phyloP scores from a whole-genome alignment of 2,888 invertebrate species.

The Eudasyphora cyanicolor region DNA sequence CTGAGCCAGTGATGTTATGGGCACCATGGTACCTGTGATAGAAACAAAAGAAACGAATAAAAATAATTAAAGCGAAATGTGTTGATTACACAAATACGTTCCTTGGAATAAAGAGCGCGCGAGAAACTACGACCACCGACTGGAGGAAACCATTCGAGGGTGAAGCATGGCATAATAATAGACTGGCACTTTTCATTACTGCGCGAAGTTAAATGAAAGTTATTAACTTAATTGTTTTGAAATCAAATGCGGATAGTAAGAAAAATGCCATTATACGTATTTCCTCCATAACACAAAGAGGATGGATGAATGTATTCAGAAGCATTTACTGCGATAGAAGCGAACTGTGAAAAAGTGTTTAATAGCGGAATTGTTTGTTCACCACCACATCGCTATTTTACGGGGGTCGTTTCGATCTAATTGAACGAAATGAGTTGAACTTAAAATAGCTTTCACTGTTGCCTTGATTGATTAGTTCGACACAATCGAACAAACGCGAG shows the following conservation, averaged over 20 bases:
- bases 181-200: background rate
- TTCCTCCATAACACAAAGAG: background rate
- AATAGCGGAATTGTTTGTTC: too few relatives aligned
- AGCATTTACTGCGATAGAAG: too few relatives aligned
- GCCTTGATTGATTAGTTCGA: too few relatives aligned
- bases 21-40: conserved; percentile 75
- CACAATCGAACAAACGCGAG: too few relatives aligned
- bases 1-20: conserved; percentile 77
- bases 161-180: background rate
- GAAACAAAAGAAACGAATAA: conserved; percentile 28
- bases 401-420: too few relatives aligned
- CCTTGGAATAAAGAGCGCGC: conserved; percentile 6
- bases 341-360: too few relatives aligned
- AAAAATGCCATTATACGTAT: background rate
- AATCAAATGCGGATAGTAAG: background rate
- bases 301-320: too few relatives aligned
- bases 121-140: background rate
- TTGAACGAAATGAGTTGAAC: too few relatives aligned
- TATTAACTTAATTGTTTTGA: conserved; percentile 36
- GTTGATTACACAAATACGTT: conserved; percentile 32
- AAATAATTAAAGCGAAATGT: conserved; percentile 29
- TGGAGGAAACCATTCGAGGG: conserved; percentile 9
- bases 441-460: too few relatives aligned
- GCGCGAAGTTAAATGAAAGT: background rate
- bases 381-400: too few relatives aligned